Conservation (phyloP, 1,140 invertebrate species). For the Bombus sibiricus region DNA sequence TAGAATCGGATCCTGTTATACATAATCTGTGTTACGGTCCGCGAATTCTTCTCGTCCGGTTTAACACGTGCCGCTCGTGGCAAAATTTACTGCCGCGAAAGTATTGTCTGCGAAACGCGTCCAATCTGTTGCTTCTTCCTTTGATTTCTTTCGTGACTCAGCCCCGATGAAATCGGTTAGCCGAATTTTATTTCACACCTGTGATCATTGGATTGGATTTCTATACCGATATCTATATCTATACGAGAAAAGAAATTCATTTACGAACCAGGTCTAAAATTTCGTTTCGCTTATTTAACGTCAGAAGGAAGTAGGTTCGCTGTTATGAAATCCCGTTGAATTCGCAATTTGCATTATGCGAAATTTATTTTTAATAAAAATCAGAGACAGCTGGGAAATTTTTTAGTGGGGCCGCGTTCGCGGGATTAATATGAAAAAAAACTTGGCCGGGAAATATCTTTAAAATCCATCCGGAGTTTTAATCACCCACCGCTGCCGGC, state of each 20-base stretch:
- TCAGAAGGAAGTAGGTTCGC: neutral
- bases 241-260: neutral
- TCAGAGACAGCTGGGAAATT: neutral
- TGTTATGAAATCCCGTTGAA: neutral
- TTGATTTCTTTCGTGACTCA: constrained; percentile 27
- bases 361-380: neutral
- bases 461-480: constrained; percentile 29
- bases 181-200: too few species aligned
- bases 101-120: constrained; percentile 26
- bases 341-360: neutral
- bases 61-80: constrained; percentile 51
- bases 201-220: too few species aligned
- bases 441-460: constrained; percentile 3
- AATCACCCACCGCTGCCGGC: constrained; percentile 18
- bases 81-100: constrained; percentile 20
- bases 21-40: constrained; percentile 36
- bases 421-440: neutral
- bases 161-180: too few species aligned
- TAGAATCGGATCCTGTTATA: constrained; percentile 21
- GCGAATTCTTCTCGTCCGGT: constrained; percentile 42
- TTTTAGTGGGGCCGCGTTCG: neutral
- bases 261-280: neutral
- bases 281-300: neutral
- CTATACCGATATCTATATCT: neutral
- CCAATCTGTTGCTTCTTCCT: constrained; percentile 55